Evolutionary conservation across 2,797 vertebrate genomes (phyloP), one percentile per base, ranked within the genome.

Genomic region (Lophotriccus pileatus): DNA sequence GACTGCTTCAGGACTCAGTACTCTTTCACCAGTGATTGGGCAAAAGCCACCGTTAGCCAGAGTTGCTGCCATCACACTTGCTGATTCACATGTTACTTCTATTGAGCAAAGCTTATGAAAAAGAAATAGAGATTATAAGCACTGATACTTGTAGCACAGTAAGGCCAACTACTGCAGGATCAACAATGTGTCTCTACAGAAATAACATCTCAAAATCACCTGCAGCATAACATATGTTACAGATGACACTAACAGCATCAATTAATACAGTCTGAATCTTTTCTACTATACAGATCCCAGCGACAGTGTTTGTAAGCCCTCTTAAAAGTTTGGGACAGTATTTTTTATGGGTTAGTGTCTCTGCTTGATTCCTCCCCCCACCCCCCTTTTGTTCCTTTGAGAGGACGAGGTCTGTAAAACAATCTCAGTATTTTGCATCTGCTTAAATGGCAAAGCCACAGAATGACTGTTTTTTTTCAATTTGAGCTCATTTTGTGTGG

Each of bases 1-100:
- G 84, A 99, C 99, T 3, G 99, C 98, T 97, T 99, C 99, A 0
- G 99, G 99, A 94, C 98, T 99, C 96, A 99, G 98, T 10, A 99
- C 99, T 15, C 99, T 98, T 95, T 99, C 99, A 3, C 99, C 99
- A n/a, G 99, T 99, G 97, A 99, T 99, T 49, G 99, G 99, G 96
- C 99, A 99, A 98, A 99, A 99, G 87, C 99, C 99, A 19, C 99
- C 99, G 25, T 99, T 99, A 88, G 99, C 99, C 96, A 99, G 96
- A 5, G 99, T 99, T 9, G 99, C 99, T 7, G 99, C 99, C 99
- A 99, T 99, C 95, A 99, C 99, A 58, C 99, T 99, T 91, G 99
- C 99, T 10, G 99, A 99, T 94, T 99, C 99, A 76, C 99, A 99
- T 14, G 99, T 99, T 93, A 99, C 99, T 97, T 99, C 99, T 79